Percentiles rank a stretch among this genome's conserved stretches.
Evolutionary conservation across 2,113 vertebrate genomes (phyloP).

Genomic region (Athene cunicularia): DNA sequence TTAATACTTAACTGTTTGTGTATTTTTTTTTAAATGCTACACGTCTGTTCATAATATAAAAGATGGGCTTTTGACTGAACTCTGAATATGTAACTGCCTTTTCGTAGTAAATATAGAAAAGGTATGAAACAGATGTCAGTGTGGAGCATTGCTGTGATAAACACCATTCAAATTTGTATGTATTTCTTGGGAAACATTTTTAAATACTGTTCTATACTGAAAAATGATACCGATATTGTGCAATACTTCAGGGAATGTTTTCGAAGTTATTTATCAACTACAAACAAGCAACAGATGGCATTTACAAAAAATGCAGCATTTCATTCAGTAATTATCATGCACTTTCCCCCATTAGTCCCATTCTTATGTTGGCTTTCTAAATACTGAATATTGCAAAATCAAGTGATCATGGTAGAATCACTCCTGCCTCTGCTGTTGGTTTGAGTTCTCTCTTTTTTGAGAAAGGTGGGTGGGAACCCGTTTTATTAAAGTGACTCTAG

Average conservation of each 20-base stretch:
- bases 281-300: not conserved
- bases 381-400: not conserved
- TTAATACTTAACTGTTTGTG: not conserved
- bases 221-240: constrained; percentile 51
- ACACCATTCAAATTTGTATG: constrained; percentile 32
- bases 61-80: not conserved
- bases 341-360: not conserved
- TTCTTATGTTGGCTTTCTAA: constrained; percentile 12
- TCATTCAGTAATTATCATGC: constrained; percentile 9
- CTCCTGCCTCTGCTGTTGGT: not conserved
- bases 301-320: not conserved
- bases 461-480: not conserved
- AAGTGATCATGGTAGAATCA: not conserved
- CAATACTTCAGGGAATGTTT: constrained; percentile 20
- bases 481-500: not conserved
- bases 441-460: not conserved
- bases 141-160: constrained; percentile 65
- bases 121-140: not conserved
- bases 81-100: not conserved
- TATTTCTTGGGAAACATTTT: constrained; percentile 34
- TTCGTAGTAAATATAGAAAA: not conserved
- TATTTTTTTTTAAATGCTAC: constrained; percentile 5
- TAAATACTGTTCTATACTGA: constrained; percentile 8
- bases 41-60: not conserved
- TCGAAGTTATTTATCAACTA: constrained; percentile 35